These are phyloP conservation scores for Rhizomys pruinosus DNA, from an alignment of 2,113 vertebrate species.

Conservation along the genomic window DNA sequence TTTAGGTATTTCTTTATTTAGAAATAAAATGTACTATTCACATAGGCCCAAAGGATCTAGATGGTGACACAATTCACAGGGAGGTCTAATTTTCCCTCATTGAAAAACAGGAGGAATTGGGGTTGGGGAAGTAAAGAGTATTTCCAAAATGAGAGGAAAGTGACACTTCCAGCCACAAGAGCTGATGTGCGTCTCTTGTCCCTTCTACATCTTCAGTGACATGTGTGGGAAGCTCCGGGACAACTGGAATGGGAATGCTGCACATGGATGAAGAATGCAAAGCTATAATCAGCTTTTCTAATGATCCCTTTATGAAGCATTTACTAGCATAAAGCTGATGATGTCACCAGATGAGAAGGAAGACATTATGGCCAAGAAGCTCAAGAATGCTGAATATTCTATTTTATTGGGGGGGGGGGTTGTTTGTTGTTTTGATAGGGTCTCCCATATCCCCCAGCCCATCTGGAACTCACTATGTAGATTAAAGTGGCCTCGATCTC, in stretches of 20 bases:
- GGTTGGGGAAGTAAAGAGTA: too few relatives aligned
- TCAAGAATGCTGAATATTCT: constrained; percentile 20
- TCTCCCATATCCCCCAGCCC: too few relatives aligned
- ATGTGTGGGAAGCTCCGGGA: neutral
- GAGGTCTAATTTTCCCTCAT: neutral
- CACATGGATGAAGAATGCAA: neutral
- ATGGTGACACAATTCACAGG: neutral
- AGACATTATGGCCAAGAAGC: neutral
- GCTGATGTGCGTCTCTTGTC: neutral
- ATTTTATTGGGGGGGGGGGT: too few relatives aligned
- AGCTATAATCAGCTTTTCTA: neutral
- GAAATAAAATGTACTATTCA: constrained; percentile 27
- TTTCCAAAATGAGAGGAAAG: too few relatives aligned
- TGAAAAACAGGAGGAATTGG: neutral
- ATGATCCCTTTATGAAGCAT: neutral
- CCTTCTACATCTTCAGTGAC: neutral
- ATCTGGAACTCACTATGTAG: too few relatives aligned
- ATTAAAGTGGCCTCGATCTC: too few relatives aligned
- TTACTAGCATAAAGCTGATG: neutral
- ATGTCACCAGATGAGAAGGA: neutral
- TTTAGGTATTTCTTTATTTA: constrained; percentile 42
- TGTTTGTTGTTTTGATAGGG: too few relatives aligned
- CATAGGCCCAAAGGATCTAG: neutral
- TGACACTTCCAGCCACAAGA: neutral
- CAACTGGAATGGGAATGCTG: neutral